phyloP scores from a whole-genome alignment of 1,140 invertebrate genomes.

The Ectropis grisescens region DNA sequence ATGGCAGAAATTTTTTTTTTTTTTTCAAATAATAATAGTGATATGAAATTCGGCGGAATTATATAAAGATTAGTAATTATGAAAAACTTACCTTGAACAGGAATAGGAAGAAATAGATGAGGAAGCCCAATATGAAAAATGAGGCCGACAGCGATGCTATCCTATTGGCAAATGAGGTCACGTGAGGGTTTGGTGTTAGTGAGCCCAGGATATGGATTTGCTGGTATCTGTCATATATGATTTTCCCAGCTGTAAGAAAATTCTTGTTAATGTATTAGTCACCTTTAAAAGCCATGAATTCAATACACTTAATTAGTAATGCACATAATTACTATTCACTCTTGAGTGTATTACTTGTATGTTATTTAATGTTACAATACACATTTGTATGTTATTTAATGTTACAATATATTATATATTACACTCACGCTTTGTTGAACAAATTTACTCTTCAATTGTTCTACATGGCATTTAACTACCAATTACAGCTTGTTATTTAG shows the following conservation, averaged over 20 bases:
- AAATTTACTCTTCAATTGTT: too few relatives aligned
- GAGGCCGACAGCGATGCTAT: slow-evolving; percentile 54
- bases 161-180: slow-evolving; percentile 57
- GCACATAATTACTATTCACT: background rate
- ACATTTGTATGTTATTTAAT: too few relatives aligned
- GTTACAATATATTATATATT: background rate
- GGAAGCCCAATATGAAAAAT: slow-evolving; percentile 54
- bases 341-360: background rate
- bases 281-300: background rate
- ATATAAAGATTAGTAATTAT: too few relatives aligned
- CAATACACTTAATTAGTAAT: background rate
- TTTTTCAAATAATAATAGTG: too few relatives aligned
- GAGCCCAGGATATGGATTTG: slow-evolving; percentile 58
- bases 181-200: slow-evolving; percentile 60
- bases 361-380: background rate
- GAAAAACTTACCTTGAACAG: slow-evolving; percentile 59
- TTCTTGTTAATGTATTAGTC: slow-evolving; percentile 21
- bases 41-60: too few relatives aligned
- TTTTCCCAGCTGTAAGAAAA: slow-evolving; percentile 64
- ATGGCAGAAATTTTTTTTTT: too few relatives aligned
- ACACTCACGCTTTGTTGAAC: background rate
- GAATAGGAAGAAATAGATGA: slow-evolving; percentile 50
- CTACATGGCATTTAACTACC: too few relatives aligned
- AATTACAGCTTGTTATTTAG: too few relatives aligned
- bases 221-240: slow-evolving; percentile 65